Percentiles rank a stretch among this genome's conserved stretches.
These are phyloP conservation scores for Crotophaga sulcirostris DNA, from an alignment of 2,113 vertebrate genomes.

Conservation along the genomic window DNA sequence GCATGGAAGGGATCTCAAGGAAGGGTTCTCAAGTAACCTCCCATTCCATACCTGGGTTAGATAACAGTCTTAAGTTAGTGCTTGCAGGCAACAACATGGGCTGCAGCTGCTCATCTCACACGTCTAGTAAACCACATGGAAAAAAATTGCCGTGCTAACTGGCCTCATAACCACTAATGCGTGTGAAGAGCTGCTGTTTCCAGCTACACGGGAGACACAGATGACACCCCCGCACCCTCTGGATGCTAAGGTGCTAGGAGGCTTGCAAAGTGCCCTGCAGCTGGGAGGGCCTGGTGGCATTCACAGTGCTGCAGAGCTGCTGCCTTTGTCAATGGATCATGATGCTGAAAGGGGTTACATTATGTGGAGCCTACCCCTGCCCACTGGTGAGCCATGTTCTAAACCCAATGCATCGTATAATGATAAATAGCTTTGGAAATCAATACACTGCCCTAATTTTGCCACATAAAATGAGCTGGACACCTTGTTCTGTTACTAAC, in stretches of 20 bases:
- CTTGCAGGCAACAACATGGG: neutral
- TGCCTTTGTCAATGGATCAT: accelerated
- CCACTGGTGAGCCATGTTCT: neutral
- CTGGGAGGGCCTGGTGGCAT: neutral
- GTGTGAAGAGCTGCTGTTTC: neutral
- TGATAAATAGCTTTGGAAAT: neutral
- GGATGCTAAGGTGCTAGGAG: neutral
- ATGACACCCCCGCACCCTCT: neutral
- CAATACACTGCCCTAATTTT: neutral
- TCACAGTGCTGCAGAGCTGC: neutral
- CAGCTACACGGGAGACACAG: accelerated
- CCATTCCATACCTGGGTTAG: neutral
- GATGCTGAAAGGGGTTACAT: neutral
- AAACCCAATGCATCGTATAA: accelerated
- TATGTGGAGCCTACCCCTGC: neutral
- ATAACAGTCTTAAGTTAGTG: neutral
- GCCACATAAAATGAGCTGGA: neutral
- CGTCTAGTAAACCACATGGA: neutral
- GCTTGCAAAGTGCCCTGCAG: neutral
- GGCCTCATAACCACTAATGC: neutral
- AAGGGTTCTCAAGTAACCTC: neutral
- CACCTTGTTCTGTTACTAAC: neutral
- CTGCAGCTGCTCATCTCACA: neutral
- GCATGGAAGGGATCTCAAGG: no score
- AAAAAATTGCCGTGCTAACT: neutral